phyloP scores from a whole-genome alignment of 2,113 vertebrate species.

The Hippocampus mohnikei region DNA sequence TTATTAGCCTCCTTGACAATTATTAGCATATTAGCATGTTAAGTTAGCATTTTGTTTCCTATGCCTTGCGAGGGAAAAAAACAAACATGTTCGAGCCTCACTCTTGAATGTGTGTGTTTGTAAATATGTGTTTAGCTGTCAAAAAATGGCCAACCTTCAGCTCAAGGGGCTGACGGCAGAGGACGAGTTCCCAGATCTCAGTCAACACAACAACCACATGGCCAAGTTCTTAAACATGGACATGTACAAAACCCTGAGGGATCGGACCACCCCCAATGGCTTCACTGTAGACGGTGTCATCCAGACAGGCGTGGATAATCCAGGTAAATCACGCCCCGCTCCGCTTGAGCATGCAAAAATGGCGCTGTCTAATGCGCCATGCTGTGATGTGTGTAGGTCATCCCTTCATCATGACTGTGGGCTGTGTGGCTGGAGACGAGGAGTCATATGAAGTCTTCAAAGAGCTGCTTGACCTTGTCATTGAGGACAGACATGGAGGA shows the following conservation, averaged over 20 bases:
- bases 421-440: constrained; percentile 2
- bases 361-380: background rate
- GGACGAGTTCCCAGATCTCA: constrained; percentile 9
- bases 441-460: constrained; percentile 9
- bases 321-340: background rate
- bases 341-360: background rate
- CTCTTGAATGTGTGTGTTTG: background rate
- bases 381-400: background rate
- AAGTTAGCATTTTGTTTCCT: too few species aligned
- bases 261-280: constrained; percentile 7
- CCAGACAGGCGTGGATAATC: constrained; percentile 9
- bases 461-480: constrained; percentile 4
- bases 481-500: constrained; percentile 8
- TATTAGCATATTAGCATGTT: too few species aligned
- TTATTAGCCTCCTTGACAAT: too few species aligned
- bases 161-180: constrained; percentile 10
- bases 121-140: constrained; percentile 3
- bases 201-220: constrained; percentile 12
- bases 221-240: constrained; percentile 12
- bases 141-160: constrained; percentile 12
- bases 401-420: constrained; percentile 8
- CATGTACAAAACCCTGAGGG: constrained; percentile 4
- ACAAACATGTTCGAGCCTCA: background rate
- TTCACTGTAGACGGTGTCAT: constrained; percentile 3
- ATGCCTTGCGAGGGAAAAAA: too few species aligned